A percentile compares a stretch with the other conserved stretches of the same genome.
These are phyloP conservation scores for Channa striata DNA, from an alignment of 2,797 vertebrate genomes.

Conservation along the genomic window DNA sequence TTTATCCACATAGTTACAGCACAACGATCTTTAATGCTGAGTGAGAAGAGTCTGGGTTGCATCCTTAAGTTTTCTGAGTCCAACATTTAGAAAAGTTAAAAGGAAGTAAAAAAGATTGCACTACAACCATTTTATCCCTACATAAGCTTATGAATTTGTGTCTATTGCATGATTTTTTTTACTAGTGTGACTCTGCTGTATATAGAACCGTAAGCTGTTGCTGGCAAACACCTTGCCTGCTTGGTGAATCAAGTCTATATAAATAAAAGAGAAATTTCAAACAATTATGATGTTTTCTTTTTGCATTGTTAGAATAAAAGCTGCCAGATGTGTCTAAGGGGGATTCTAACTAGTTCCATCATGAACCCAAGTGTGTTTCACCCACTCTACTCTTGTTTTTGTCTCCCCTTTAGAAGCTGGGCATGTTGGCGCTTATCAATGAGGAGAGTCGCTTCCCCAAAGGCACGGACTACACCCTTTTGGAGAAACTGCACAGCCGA, in stretches of 20 bases:
- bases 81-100: constrained; percentile 1
- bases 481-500: constrained; percentile 94
- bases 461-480: constrained; percentile 93
- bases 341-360: constrained; percentile 69
- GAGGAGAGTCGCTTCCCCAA: constrained; percentile 96
- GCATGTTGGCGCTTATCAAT: constrained; percentile 93
- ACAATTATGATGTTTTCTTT: constrained; percentile 48
- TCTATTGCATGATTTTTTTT: constrained; percentile 17
- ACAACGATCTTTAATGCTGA: constrained; percentile 36
- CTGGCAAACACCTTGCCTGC: constrained; percentile 13
- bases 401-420: constrained; percentile 87
- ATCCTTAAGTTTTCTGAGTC: constrained; percentile 23
- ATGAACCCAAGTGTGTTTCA: constrained; percentile 56
- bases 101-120: constrained; percentile 10
- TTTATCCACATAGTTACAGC: constrained; percentile 53
- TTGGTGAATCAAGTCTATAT: constrained; percentile 28
- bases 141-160: constrained; percentile 10
- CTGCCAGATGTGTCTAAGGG: constrained; percentile 60
- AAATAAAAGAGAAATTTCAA: constrained; percentile 35
- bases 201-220: constrained; percentile 15
- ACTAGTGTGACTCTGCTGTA: constrained; percentile 16
- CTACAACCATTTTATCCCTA: neutral
- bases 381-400: constrained; percentile 55
- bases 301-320: constrained; percentile 56
- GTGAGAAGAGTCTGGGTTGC: constrained; percentile 25